These are phyloP conservation scores for Loripinus fragilis DNA, from an alignment of 2,888 invertebrate genomes.

Conservation along the genomic window DNA sequence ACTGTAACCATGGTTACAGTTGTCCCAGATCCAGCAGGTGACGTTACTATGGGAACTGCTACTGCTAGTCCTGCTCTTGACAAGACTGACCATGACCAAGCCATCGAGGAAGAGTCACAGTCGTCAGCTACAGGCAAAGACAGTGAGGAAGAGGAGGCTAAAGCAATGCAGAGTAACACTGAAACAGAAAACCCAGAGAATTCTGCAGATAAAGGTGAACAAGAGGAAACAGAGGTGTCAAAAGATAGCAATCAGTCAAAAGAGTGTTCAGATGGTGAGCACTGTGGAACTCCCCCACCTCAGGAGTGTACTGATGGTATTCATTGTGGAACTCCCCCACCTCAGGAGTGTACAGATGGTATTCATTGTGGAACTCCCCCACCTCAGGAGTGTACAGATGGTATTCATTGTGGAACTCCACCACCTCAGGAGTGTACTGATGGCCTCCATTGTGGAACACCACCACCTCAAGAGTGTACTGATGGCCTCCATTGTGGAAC, in stretches of 20 bases:
- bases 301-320: constrained; percentile 62
- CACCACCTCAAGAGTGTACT: constrained; percentile 30
- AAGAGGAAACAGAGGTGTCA: background rate
- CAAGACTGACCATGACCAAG: background rate
- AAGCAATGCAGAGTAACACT: background rate
- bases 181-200: background rate
- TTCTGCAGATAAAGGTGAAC: background rate
- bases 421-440: constrained; percentile 34
- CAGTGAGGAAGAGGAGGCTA: background rate
- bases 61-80: background rate
- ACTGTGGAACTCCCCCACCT: constrained; percentile 40
- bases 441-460: constrained; percentile 38
- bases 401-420: constrained; percentile 54
- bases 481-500: constrained; percentile 53
- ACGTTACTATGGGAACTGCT: background rate
- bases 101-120: background rate
- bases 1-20: background rate
- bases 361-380: constrained; percentile 59
- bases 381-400: constrained; percentile 35
- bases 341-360: constrained; percentile 52
- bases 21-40: background rate
- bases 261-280: constrained; percentile 43
- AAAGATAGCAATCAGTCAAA: background rate
- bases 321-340: constrained; percentile 62
- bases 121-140: background rate